Evolutionary conservation across 2,888 invertebrate species (phyloP).

Genomic region (Malacosoma neustria): DNA sequence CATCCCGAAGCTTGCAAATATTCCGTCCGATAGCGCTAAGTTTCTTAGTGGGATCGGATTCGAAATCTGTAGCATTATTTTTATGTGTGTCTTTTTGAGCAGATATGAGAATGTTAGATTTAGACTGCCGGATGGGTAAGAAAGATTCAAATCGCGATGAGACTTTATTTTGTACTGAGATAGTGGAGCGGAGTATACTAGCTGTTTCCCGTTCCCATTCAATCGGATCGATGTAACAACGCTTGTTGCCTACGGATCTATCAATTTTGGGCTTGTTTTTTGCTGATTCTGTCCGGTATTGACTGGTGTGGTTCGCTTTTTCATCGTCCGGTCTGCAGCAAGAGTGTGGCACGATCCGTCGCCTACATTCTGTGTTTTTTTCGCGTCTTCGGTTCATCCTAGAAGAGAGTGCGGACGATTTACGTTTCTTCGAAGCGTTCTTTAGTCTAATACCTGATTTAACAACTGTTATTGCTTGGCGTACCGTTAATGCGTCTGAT

Average conservation of each 20-base stretch:
- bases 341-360: conserved; percentile 53
- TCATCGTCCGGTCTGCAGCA: conserved; percentile 52
- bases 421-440: conserved; percentile 61
- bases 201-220: conserved; percentile 74
- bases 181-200: conserved; percentile 65
- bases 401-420: conserved; percentile 65
- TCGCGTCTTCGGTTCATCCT: conserved; percentile 61
- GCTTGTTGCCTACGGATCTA: conserved; percentile 68
- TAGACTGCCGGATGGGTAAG: conserved; percentile 39
- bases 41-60: conserved; percentile 51
- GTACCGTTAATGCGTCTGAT: conserved; percentile 60
- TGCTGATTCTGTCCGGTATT: conserved; percentile 62
- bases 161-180: conserved; percentile 60
- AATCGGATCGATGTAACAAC: conserved; percentile 67
- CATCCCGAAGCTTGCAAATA: conserved; percentile 54
- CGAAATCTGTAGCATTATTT: conserved; percentile 37
- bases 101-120: conserved; percentile 39
- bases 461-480: conserved; percentile 61
- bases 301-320: conserved; percentile 31
- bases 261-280: conserved; percentile 50
- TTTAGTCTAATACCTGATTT: conserved; percentile 55
- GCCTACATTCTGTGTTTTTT: conserved; percentile 58
- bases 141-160: conserved; percentile 34
- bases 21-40: conserved; percentile 59
- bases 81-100: conserved; percentile 34